Evolutionary conservation across 2,797 vertebrate genomes (phyloP).

Genomic region (Helostoma temminkii): DNA sequence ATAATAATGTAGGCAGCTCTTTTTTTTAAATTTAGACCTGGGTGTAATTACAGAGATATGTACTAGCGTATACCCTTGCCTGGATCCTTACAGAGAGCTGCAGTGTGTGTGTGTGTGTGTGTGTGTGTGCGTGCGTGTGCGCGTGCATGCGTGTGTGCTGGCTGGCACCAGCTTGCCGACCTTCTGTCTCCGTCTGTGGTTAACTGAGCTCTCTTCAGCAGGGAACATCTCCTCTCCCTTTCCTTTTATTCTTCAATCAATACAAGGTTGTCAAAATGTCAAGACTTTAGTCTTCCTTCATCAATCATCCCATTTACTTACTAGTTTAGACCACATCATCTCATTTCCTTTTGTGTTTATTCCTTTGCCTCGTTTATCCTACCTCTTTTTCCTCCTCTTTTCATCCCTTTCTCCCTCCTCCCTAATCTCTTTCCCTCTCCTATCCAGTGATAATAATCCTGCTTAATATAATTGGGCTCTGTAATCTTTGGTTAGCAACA

Average conservation of each 20-base stretch:
- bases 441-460: slow-evolving; percentile 68
- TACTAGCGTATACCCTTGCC: slow-evolving; percentile 51
- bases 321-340: slow-evolving; percentile 17
- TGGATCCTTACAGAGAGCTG: slow-evolving; percentile 40
- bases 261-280: slow-evolving; percentile 15
- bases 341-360: slow-evolving; percentile 24
- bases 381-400: slow-evolving; percentile 9
- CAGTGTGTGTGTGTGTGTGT: slow-evolving; percentile 19
- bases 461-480: slow-evolving; percentile 73
- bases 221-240: slow-evolving; percentile 41
- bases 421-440: slow-evolving; percentile 55
- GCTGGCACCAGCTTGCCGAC: slow-evolving; percentile 70
- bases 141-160: slow-evolving; percentile 9
- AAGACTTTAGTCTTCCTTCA: slow-evolving; percentile 19
- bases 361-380: slow-evolving; percentile 14
- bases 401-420: slow-evolving; percentile 17
- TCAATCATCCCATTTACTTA: slow-evolving; percentile 16
- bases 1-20: slow-evolving; percentile 29
- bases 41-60: slow-evolving; percentile 65
- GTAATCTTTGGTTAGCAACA: slow-evolving; percentile 67
- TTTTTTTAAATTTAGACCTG: slow-evolving; percentile 48
- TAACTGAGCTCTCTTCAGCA: slow-evolving; percentile 68
- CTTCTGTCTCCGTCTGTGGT: slow-evolving; percentile 78
- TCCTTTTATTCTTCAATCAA: slow-evolving; percentile 21
- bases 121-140: slow-evolving; percentile 23